Evolutionary conservation across 1,140 invertebrate species (phyloP), one percentile per base, ranked within the genome.

Genomic region (Homalodisca vitripennis): DNA sequence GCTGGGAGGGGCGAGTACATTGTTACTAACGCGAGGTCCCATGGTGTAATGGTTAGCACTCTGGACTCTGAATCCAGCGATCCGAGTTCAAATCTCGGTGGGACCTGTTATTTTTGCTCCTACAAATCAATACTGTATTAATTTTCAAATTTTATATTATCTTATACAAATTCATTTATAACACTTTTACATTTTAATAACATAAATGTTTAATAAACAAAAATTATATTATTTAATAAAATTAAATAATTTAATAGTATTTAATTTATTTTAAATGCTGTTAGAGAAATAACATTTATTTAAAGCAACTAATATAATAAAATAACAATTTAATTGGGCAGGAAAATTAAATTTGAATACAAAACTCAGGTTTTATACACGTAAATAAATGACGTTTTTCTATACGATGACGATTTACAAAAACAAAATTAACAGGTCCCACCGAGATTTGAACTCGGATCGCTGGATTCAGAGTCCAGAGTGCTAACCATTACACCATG

Each of bases 41-140:
- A 83, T 86, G 84, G 84, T 86, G 84, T 85, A 85, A 85, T 84
- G 84, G 84, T 85, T 84, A 86, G 84, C 84, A 85, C 83, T 86
- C 81, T 86, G 84, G 85, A 86, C 85, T 86, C 82, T 87, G 84
- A 86, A 85, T 85, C 84, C 85, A 85, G 83, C 83, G 83, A 86
- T 85, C 81, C 82, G 83, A 84, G 83, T 85, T 84, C 83, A 81
- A 84, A 83, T 84, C 83, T 84, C 83, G 79, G 80, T 81, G 79
- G 78, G 76, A 80, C 79, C 80, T 81, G 27, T 22, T 27, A 60
- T 10, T 27, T 60, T 60, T 60, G 6, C 6, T 17, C 17, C 17
- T 41, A 10, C 6, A 17, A 6, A 10, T 41, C 6, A 41, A 10
- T 41, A 10, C 17, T 10, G 34, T 41, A 41, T 41, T 41, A 41